phyloP scores from a whole-genome alignment of 2,888 invertebrate species.

The Drosophila limbata region DNA sequence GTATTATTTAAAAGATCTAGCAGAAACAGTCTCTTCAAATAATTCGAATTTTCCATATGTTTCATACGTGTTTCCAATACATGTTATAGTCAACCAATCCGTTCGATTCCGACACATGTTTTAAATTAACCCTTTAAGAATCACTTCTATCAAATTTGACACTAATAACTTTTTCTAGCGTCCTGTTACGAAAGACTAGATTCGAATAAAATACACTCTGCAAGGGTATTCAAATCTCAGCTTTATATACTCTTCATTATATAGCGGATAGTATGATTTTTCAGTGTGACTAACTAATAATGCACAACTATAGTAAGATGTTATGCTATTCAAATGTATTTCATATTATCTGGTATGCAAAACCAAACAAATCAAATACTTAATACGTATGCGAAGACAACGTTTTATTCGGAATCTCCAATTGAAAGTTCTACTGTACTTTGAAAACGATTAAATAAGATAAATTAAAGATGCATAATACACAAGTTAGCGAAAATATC shows the following conservation, averaged over 20 bases:
- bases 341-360: conserved; percentile 15
- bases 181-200: not conserved
- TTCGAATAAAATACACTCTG: not conserved
- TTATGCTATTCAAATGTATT: conserved; percentile 21
- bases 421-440: conserved; percentile 5
- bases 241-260: conserved; percentile 8
- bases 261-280: conserved; percentile 24
- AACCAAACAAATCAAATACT: not conserved
- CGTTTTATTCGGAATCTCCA: conserved; percentile 25
- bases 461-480: conserved; percentile 4
- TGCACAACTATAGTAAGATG: conserved; percentile 40
- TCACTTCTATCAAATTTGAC: not conserved
- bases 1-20: not conserved
- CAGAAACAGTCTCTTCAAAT: not conserved
- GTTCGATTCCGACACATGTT: not conserved
- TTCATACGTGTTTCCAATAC: not conserved
- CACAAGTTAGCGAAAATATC: conserved; percentile 38
- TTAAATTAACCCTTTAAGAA: not conserved
- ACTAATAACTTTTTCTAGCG: no score
- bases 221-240: conserved; percentile 13
- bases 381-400: conserved; percentile 43
- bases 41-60: not conserved
- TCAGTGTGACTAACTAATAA: conserved; percentile 35
- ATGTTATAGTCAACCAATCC: conserved; percentile 4
- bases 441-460: conserved; percentile 4